Base-by-base conservation (phyloP, 2,113 vertebrate species). In the Cepphus grylle region DNA sequence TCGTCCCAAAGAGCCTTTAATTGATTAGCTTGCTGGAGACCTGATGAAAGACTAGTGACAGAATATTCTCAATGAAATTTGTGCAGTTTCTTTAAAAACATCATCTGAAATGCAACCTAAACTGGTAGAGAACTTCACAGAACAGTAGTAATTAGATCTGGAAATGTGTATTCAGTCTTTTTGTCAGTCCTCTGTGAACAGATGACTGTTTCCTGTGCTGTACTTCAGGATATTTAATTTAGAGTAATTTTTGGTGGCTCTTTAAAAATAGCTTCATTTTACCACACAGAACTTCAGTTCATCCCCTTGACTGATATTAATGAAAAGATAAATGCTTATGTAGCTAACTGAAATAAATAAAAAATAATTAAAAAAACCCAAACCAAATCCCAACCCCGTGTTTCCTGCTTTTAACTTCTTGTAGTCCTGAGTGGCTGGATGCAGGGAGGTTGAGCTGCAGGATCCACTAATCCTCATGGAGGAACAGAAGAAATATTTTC, bases 1-100 rank as follows among this genome's bases (percentile, higher is more conserved):
- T 76, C 55, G 42, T 43, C 65, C 73, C 74, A 78, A 65, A 94
- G 38, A 93, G 21, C 14, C 26, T 34, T 88, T 90, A 87, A 95
- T 56, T 80, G 77, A 94, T 91, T 91, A 93, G 32, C 42, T 93
- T 93, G 56, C 82, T 93, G 55, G 70, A 90, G 49, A 59, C 53
- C 63, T 83, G 25, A 62, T 70, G 73, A 61, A 94, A 94, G 52
- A 43, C 43, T 56, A 62, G 40, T 43, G 42, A 43, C 81, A 72
- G 45, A 83, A 92, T 74, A 53, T 6, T 81, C 53, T 85, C 43
- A 76, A 23, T 61, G 17, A 78, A 88, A 72, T 92, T 78, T 25
- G 9, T 43, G 17, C 42, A 66, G 13, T 40, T 29, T 52, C 66
- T 89, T 72, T 40, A 69, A 40, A 49, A 92, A 30, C 8, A n/a